phyloP scores from a whole-genome alignment of 2,888 invertebrate species.

The Lithophane leautieri region DNA sequence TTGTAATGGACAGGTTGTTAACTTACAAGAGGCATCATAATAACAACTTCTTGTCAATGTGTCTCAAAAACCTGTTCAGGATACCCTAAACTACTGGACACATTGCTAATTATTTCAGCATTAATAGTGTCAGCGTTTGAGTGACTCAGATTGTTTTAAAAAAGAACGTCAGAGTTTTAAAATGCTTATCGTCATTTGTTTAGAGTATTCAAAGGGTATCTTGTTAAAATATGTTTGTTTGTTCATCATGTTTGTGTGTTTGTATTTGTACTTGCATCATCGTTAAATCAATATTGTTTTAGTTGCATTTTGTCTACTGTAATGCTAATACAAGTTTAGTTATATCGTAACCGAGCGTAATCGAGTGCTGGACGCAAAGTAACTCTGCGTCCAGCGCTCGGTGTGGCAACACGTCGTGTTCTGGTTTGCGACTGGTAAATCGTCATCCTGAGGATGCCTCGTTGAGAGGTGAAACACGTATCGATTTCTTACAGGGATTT shows the following conservation, averaged over 20 bases:
- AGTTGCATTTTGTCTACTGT: no score
- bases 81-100: neutral
- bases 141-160: neutral
- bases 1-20: constrained; percentile 22
- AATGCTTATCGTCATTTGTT: neutral
- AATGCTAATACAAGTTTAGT: no score
- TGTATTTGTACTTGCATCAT: neutral
- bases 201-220: neutral
- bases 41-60: constrained; percentile 3
- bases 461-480: no score
- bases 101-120: neutral
- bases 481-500: no score
- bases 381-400: no score
- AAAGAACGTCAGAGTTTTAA: neutral
- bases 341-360: no score
- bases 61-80: constrained; percentile 1
- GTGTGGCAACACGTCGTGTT: no score
- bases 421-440: no score
- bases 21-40: neutral
- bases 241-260: neutral
- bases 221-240: neutral
- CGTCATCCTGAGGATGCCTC: no score
- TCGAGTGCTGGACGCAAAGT: no score
- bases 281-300: no score
- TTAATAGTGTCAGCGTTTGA: neutral